Evolutionary conservation across 2,113 vertebrate species (phyloP).

Genomic region (Climacteris rufus): DNA sequence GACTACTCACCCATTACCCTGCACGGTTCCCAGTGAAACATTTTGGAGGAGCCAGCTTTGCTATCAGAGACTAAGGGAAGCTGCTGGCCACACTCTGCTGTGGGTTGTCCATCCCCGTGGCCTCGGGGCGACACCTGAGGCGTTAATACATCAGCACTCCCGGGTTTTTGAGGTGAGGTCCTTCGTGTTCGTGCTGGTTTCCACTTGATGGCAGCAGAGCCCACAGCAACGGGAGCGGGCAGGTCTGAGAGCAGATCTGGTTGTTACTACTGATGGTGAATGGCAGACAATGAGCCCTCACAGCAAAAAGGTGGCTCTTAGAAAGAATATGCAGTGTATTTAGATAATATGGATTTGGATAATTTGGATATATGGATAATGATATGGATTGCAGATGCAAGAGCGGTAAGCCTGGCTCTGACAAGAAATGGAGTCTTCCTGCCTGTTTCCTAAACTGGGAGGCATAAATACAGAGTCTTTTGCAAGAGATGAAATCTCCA

Average conservation of each 20-base stretch:
- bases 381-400: not conserved
- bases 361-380: not conserved
- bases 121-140: rapidly evolving
- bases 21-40: not conserved
- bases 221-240: not conserved
- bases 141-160: rapidly evolving
- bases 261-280: not conserved
- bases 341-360: not conserved
- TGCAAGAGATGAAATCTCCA: not conserved
- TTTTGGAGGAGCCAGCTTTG: not conserved
- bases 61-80: no score
- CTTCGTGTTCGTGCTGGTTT: not conserved
- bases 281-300: not conserved
- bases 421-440: not conserved
- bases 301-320: not conserved
- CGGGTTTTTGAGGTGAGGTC: not conserved
- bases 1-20: not conserved
- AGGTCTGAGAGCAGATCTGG: not conserved
- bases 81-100: rapidly evolving
- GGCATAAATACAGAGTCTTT: not conserved
- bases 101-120: rapidly evolving
- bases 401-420: not conserved
- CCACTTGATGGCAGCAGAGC: slow-evolving; percentile 67
- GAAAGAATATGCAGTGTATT: not conserved
- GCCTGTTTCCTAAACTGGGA: not conserved